These are phyloP conservation scores for Lates calcarifer DNA, from an alignment of 2,113 vertebrate genomes.

Conservation along the genomic window DNA sequence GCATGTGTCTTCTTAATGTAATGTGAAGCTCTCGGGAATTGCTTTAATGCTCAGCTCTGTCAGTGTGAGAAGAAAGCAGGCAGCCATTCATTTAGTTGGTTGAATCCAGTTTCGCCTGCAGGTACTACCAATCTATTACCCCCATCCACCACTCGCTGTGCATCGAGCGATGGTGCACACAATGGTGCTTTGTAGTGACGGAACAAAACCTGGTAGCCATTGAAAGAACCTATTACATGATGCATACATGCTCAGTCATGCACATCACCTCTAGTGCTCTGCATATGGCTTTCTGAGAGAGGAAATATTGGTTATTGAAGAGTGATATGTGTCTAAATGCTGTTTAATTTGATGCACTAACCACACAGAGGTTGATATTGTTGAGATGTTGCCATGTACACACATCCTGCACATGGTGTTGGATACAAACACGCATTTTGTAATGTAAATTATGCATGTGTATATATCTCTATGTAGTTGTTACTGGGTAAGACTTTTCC, in stretches of 20 bases:
- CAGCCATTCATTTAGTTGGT: slow-evolving; percentile 24
- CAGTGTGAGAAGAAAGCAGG: neutral
- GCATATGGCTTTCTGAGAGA: neutral
- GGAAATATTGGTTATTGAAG: slow-evolving; percentile 36
- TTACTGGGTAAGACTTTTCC: neutral
- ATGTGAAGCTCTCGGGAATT: neutral
- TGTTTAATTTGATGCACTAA: neutral
- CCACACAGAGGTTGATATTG: neutral
- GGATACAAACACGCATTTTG: neutral
- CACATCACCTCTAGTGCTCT: slow-evolving; percentile 13
- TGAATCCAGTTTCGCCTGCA: slow-evolving; percentile 40
- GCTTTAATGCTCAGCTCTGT: slow-evolving; percentile 14
- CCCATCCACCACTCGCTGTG: slow-evolving; percentile 22
- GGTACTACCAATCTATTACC: slow-evolving; percentile 47
- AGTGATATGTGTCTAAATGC: neutral
- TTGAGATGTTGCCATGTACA: neutral
- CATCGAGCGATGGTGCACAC: slow-evolving; percentile 23
- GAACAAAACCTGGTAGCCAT: slow-evolving; percentile 51
- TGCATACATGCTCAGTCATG: slow-evolving; percentile 51
- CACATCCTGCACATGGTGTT: neutral
- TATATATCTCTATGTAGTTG: neutral
- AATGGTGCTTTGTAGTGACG: slow-evolving; percentile 51
- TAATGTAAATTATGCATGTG: neutral
- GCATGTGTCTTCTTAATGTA: slow-evolving; percentile 12
- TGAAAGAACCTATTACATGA: slow-evolving; percentile 52